A percentile compares a stretch with the other conserved stretches of the same genome.
Conservation (phyloP, 2,797 vertebrate species). For the Phoebastria nigripes region DNA sequence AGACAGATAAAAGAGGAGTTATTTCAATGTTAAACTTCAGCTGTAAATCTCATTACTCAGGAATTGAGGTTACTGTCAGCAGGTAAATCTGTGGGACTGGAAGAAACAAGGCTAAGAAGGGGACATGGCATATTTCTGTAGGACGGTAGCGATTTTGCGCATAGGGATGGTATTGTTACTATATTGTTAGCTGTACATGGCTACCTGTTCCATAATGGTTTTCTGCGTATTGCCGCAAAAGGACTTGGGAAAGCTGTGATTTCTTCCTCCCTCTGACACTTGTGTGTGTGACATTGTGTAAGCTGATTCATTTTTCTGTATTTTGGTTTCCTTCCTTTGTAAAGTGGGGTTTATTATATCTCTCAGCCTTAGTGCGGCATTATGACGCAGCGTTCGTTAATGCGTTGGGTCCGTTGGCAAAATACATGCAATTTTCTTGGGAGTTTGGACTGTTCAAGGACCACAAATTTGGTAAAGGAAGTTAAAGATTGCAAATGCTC, state of each 20-base stretch:
- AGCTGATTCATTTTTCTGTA: neutral
- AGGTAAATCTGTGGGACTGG: slow-evolving; percentile 30
- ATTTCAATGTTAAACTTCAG: slow-evolving; percentile 46
- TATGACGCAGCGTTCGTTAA: slow-evolving; percentile 18
- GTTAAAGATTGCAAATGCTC: neutral
- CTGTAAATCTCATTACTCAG: slow-evolving; percentile 23
- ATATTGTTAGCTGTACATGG: neutral
- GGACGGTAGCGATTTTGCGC: neutral
- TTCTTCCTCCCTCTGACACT: neutral
- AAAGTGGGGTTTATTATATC: neutral
- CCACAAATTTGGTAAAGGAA: neutral
- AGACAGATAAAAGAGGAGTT: neutral
- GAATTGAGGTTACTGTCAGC: slow-evolving; percentile 50
- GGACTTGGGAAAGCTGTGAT: neutral
- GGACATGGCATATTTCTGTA: neutral
- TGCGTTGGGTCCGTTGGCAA: neutral
- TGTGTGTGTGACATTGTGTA: neutral
- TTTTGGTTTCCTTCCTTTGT: neutral
- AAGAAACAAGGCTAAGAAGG: slow-evolving; percentile 35
- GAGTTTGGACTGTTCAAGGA: neutral
- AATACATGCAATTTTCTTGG: neutral
- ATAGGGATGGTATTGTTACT: neutral
- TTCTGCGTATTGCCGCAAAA: neutral
- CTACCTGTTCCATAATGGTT: neutral
- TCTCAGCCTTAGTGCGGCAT: neutral